phyloP scores from a whole-genome alignment of 1,140 invertebrate genomes.

The Trigoniulus corallinus region DNA sequence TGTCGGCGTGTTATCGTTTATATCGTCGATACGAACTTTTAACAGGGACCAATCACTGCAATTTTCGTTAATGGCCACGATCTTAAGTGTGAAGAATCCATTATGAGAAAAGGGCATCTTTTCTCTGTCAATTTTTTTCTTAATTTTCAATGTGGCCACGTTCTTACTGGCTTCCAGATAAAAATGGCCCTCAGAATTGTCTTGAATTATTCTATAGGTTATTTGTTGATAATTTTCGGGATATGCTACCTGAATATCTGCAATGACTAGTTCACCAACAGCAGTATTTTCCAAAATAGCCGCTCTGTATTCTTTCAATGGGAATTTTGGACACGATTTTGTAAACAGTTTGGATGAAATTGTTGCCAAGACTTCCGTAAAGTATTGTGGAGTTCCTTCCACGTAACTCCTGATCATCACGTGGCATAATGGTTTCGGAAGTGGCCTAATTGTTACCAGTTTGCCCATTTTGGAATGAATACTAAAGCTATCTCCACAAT shows the following conservation, averaged over 20 bases:
- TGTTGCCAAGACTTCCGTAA: neutral
- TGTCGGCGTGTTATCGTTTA: constrained; percentile 84
- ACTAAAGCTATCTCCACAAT: neutral
- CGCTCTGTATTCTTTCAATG: constrained; percentile 58
- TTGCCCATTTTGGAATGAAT: neutral
- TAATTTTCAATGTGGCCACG: constrained; percentile 69
- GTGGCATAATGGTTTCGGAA: neutral
- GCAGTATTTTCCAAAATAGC: constrained; percentile 65
- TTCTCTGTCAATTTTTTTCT: constrained; percentile 70
- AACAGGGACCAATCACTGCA: constrained; percentile 53
- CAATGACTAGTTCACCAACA: constrained; percentile 55
- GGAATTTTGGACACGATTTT: constrained; percentile 46
- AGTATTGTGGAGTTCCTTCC: neutral
- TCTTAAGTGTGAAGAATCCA: neutral
- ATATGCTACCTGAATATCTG: constrained; percentile 21
- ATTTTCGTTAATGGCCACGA: neutral
- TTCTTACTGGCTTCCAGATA: constrained; percentile 17
- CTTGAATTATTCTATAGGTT: neutral
- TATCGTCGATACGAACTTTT: constrained; percentile 50
- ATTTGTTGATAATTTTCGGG: constrained; percentile 39
- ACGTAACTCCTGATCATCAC: neutral
- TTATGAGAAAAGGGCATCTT: constrained; percentile 46
- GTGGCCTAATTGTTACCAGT: neutral
- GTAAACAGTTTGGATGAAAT: neutral
- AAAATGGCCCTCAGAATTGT: neutral